Evolutionary conservation across 2,113 vertebrate species (phyloP), one percentile per base, ranked within the genome.

Genomic region (Sterna hirundo): DNA sequence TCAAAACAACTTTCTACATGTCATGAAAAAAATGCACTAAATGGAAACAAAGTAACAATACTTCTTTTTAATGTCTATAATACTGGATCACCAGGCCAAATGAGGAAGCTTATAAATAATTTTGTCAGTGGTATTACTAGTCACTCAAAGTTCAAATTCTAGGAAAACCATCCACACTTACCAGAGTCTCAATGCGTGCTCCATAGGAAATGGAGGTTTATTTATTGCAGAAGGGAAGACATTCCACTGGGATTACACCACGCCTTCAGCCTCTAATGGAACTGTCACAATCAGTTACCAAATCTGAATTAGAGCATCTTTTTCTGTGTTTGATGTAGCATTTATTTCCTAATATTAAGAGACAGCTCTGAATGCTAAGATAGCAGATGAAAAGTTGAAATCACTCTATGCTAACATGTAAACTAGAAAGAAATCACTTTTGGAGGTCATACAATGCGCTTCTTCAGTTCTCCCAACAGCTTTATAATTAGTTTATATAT

Each of bases 211-310:
- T 32, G 15, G n/a, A 90, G n/a, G 26, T 71, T 82, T 90, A 88
- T 92, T 97, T 95, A 57, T 4, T 65, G 79, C 38, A 91, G 54
- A 84, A 96, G 62, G 52, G 47, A 76, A 96, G 70, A 42, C 76
- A 69, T 84, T 91, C 84, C 89, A 52, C 71, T 89, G 54, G 69
- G 84, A 95, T 91, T 87, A 96, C 15, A 8, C 61, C 90, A 93
- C 65, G 62, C 60, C 88, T 91, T 90, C 76, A 88, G n/a, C 61
- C 84, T 94, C 46, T 61, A 83, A 81, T 80, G 76, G 38, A 96
- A 82, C 82, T 95, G 88, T 82, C 94, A 93, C 60, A 93, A 82
- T 76, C 65, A 64, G 70, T 88, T 88, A 97, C 47, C 64, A 83
- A 88, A 91, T n/a, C 66, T 86, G 61, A 95, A 93, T 78, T 58